Percentiles rank a stretch among this genome's conserved stretches.
Evolutionary conservation across 2,113 vertebrate genomes (phyloP).

Genomic region (Phasianus colchicus): DNA sequence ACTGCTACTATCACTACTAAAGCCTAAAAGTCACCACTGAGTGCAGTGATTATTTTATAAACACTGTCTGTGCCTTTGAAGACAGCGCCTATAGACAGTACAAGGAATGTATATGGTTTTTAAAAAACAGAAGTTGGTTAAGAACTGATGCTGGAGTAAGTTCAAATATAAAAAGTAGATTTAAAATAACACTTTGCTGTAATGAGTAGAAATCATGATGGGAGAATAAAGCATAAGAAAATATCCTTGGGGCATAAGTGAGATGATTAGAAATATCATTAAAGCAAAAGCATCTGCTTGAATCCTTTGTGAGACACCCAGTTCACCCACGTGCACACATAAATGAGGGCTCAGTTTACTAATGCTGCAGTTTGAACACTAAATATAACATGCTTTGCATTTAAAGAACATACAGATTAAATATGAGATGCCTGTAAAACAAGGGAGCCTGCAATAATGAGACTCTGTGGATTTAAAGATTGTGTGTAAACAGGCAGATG

Average conservation of each 20-base stretch:
- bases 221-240: slow-evolving; percentile 63
- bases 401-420: slow-evolving; percentile 59
- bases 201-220: slow-evolving; percentile 63
- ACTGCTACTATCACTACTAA: not conserved
- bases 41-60: not conserved
- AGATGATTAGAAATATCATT: slow-evolving; percentile 76
- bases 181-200: slow-evolving; percentile 49
- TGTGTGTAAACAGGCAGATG: not conserved
- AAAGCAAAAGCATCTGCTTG: slow-evolving; percentile 69
- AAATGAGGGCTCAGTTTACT: slow-evolving; percentile 55
- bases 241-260: slow-evolving; percentile 67
- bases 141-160: not conserved
- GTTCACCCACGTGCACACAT: slow-evolving; percentile 24
- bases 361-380: slow-evolving; percentile 54
- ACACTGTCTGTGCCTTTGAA: not conserved
- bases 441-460: not conserved
- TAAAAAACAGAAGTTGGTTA: not conserved
- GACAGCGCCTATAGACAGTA: not conserved
- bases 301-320: slow-evolving; percentile 64
- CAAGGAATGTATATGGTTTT: not conserved
- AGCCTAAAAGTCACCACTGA: not conserved
- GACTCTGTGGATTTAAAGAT: not conserved
- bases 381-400: slow-evolving; percentile 58
- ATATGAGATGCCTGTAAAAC: not conserved
- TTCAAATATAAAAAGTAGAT: slow-evolving; percentile 52